Base-by-base conservation (phyloP, 1,140 invertebrate genomes). In the Propsilocerus akamusi region DNA sequence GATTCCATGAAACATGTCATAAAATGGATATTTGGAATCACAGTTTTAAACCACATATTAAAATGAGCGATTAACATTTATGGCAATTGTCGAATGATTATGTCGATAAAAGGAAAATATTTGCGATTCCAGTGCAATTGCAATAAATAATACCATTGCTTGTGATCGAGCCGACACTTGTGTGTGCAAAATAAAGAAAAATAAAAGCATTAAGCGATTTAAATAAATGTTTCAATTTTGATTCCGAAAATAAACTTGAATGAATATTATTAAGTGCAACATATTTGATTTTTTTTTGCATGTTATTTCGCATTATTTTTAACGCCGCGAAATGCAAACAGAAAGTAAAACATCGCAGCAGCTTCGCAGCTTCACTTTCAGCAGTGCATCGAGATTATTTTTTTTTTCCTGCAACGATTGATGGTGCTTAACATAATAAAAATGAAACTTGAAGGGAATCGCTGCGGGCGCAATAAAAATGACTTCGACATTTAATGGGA, bases 241-340 rank as follows among this genome's bases (percentile, higher is more conserved):
- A 7, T 20, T 41, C 34, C 34, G 8, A 41, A 41, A 41, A 41
- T 20, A 20, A 41, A 41, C 34, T n/a, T n/a, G n/a, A n/a, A n/a
- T n/a, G n/a, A n/a, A n/a, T n/a, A n/a, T 20, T 41, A 41, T 41
- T 14, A 41, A 41, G 34, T 41, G 34, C 34, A 41, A 41, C 34
- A 41, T 41, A 41, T 41, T 41, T 41, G 34, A 41, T 41, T 41
- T 41, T 37, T 41, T 41, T n/a, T n/a, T n/a, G n/a, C n/a, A n/a
- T n/a, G n/a, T n/a, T n/a, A n/a, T n/a, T n/a, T n/a, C n/a, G n/a
- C n/a, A n/a, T n/a, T n/a, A n/a, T n/a, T n/a, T n/a, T n/a, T n/a
- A n/a, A n/a, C n/a, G n/a, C n/a, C n/a, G n/a, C n/a, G n/a, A n/a
- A n/a, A n/a, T n/a, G n/a, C n/a, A n/a, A n/a, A n/a, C n/a, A n/a